Conservation (phyloP, 2,113 vertebrate genomes). For the Charina bottae region DNA sequence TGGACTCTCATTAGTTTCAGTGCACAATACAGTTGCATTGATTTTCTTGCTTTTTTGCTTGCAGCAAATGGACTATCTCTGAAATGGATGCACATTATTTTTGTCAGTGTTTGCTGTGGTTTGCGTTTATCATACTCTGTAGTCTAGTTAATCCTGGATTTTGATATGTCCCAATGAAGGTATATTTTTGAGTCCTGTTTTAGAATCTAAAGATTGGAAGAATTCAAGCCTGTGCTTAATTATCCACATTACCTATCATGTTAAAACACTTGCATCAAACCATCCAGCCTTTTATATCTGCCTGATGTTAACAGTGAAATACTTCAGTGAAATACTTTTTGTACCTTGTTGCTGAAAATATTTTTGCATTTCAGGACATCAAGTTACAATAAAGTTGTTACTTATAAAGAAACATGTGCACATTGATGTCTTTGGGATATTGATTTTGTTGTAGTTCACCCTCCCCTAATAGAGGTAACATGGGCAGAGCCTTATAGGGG, state of each 20-base stretch:
- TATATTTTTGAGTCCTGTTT: slow-evolving; percentile 71
- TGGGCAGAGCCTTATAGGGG: neutral
- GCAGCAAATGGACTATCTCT: slow-evolving; percentile 76
- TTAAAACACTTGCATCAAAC: slow-evolving; percentile 73
- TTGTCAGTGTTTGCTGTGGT: slow-evolving; percentile 71
- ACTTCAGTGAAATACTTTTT: slow-evolving; percentile 79
- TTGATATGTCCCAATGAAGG: slow-evolving; percentile 65
- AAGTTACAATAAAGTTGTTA: slow-evolving; percentile 85
- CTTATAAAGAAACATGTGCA: slow-evolving; percentile 70
- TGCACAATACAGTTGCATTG: neutral
- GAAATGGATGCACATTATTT: slow-evolving; percentile 73
- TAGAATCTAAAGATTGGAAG: slow-evolving; percentile 73
- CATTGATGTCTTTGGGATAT: slow-evolving; percentile 49
- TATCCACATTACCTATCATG: slow-evolving; percentile 67
- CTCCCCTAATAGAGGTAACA: neutral
- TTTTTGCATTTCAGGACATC: slow-evolving; percentile 81
- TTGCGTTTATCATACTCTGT: slow-evolving; percentile 66
- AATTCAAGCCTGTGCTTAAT: slow-evolving; percentile 68
- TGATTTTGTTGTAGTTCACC: neutral
- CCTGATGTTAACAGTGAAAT: slow-evolving; percentile 79
- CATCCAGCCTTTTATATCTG: slow-evolving; percentile 78
- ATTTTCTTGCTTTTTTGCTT: slow-evolving; percentile 70
- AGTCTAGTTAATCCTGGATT: slow-evolving; percentile 69
- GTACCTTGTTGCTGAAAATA: slow-evolving; percentile 85
- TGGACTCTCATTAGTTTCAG: neutral